Conservation (phyloP, 2,888 invertebrate genomes). For the Drosophila hamatofila region DNA sequence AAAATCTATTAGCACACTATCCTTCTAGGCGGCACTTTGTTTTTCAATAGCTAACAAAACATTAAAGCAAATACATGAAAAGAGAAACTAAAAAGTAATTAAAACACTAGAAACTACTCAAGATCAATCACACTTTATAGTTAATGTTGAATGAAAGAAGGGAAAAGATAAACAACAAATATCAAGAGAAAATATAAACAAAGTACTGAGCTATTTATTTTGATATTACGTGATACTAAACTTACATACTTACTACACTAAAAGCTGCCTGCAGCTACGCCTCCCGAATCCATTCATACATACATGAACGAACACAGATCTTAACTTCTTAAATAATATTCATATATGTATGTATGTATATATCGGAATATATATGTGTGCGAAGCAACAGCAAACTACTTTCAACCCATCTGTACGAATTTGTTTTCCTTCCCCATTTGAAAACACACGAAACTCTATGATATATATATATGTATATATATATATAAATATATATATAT, state of each 20-base stretch:
- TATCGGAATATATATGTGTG: constrained; percentile 13
- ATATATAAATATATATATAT: constrained; percentile 65
- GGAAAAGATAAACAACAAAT: constrained; percentile 18
- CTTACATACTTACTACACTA: constrained; percentile 57
- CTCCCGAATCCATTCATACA: constrained; percentile 33
- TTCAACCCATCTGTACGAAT: constrained; percentile 61
- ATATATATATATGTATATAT: constrained; percentile 65
- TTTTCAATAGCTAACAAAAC: constrained; percentile 44
- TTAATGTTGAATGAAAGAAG: constrained; percentile 35
- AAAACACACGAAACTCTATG: constrained; percentile 49
- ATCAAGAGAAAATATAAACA: constrained; percentile 47
- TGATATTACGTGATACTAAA: constrained; percentile 81
- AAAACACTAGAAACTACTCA: constrained; percentile 34
- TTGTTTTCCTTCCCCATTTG: constrained; percentile 58
- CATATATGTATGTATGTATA: constrained; percentile 14
- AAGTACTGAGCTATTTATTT: constrained; percentile 77
- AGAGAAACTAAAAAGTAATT: not conserved
- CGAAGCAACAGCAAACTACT: constrained; percentile 26
- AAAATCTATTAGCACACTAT: constrained; percentile 26
- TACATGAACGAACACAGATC: constrained; percentile 17
- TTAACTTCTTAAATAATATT: constrained; percentile 8
- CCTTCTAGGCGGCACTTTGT: constrained; percentile 37
- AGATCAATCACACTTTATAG: constrained; percentile 55
- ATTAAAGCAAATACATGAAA: not conserved
- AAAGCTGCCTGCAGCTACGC: constrained; percentile 69